Base-by-base conservation (phyloP, 2,888 invertebrate genomes). In the Dysmachus trigonus region DNA sequence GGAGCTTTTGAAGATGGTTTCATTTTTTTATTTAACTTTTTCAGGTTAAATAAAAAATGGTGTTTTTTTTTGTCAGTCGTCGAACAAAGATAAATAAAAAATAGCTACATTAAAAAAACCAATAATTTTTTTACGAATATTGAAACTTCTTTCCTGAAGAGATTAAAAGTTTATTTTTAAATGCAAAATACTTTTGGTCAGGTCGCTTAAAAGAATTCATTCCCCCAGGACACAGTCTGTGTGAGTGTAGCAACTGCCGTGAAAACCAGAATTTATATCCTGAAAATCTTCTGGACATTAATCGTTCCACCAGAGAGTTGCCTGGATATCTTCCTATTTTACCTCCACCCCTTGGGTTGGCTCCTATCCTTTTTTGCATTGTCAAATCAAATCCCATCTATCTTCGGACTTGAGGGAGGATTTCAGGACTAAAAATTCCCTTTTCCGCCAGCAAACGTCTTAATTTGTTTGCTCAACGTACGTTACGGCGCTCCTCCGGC, bases 311-410 rank as follows among this genome's bases (percentile, higher is more conserved):
- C 47, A 47, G 47, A 62, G 62, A 62, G 62, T 62, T 62, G 41
- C 62, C 10, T 41, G 62, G 62, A 22, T 62, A 15, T 47, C 62
- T 62, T 62, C 62, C 27, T 62, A 62, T 62, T 62, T 62, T 10
- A 62, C 27, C 13, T 3, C 13, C 62, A 10, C 22, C 62, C 62
- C 27, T 22, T 10, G 10, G 22, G 62, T 18, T 62, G 51, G 31
- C 51, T 15, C 27, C 31, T 81, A 38, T 27, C 30, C 51, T 81
- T 81, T 81, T 81, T 71, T 83, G 71, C 38, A 31, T 38, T 83
- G 33, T 83, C 83, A 71, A 83, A 83, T 83, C 62, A 76, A 76
- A 35, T 76, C 76, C 35, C 71, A 83, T 83, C 51, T 33, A 71
- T 83, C 71, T 83, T 53, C 38, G 71, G 30, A 33, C 31, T 31